A percentile compares a stretch with the other conserved stretches of the same genome.
These are phyloP conservation scores for Phrynosoma platyrhinos DNA, from an alignment of 2,113 vertebrate species.

Conservation along the genomic window DNA sequence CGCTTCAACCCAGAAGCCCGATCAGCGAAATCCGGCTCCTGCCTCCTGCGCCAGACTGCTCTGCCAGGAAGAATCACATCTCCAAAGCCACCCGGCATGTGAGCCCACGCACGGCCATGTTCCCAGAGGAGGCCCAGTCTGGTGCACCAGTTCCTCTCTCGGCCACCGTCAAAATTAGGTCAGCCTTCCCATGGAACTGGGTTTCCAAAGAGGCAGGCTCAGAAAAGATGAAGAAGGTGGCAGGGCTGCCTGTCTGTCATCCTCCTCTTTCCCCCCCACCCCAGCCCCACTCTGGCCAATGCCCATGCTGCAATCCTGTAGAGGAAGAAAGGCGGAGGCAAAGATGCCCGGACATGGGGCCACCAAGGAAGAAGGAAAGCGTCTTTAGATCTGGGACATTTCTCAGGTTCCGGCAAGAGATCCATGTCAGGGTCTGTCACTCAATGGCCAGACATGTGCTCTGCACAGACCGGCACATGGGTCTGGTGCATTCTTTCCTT, in stretches of 20 bases:
- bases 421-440: too few species aligned
- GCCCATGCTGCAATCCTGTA: too few species aligned
- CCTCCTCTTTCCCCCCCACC: not conserved
- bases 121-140: constrained; percentile 11
- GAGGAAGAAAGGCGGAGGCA: not conserved
- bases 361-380: too few species aligned
- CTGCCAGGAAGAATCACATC: constrained; percentile 22
- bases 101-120: not conserved
- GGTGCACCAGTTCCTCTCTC: not conserved
- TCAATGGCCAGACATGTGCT: too few species aligned
- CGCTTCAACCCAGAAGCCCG: not conserved
- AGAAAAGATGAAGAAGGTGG: too few species aligned
- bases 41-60: not conserved
- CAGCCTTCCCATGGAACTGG: not conserved
- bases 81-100: not conserved
- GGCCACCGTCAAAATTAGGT: constrained; percentile 19
- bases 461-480: too few species aligned
- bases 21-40: not conserved
- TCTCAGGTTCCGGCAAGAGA: too few species aligned
- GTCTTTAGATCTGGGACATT: too few species aligned
- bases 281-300: too few species aligned
- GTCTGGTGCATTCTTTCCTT: too few species aligned
- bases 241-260: too few species aligned
- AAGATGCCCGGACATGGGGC: too few species aligned
- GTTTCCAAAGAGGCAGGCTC: not conserved